These are phyloP conservation scores for Caenorhabditis tropicalis DNA, from an alignment of 1,140 invertebrate species.

Conservation along the genomic window DNA sequence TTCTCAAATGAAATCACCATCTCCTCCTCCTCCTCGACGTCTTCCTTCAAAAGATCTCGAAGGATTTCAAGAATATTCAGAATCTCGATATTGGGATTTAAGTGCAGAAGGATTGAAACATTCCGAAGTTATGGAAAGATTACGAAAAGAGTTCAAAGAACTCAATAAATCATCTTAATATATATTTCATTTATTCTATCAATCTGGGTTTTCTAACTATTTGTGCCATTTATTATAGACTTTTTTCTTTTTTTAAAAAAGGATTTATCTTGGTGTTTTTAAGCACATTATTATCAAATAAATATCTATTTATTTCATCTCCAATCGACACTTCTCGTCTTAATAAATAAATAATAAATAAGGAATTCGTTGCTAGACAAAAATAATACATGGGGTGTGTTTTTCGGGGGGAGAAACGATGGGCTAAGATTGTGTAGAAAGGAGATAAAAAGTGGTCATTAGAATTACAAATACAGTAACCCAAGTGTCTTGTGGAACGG, in stretches of 20 bases:
- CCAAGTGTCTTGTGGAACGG: too few relatives aligned
- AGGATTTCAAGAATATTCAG: background rate
- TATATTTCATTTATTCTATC: too few relatives aligned
- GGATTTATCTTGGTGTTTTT: too few relatives aligned
- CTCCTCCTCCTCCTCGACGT: background rate
- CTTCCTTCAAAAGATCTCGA: background rate
- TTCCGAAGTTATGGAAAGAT: background rate
- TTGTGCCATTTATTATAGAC: background rate
- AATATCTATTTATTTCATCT: conserved; percentile 35
- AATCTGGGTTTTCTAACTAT: too few relatives aligned
- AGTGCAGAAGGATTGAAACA: background rate
- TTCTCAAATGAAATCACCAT: background rate
- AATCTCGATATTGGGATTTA: background rate
- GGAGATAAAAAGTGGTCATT: background rate
- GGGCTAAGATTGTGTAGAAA: too few relatives aligned
- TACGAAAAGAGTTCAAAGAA: conserved; percentile 30
- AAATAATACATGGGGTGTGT: too few relatives aligned
- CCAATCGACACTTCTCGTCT: background rate
- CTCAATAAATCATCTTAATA: background rate
- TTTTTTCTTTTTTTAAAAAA: too few relatives aligned
- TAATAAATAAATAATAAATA: too few relatives aligned
- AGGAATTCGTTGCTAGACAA: background rate
- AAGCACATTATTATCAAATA: too few relatives aligned
- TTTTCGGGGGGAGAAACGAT: too few relatives aligned
- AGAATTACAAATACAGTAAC: too few relatives aligned